Conservation (phyloP, 2,113 vertebrate species). For the Ictalurus furcatus region DNA sequence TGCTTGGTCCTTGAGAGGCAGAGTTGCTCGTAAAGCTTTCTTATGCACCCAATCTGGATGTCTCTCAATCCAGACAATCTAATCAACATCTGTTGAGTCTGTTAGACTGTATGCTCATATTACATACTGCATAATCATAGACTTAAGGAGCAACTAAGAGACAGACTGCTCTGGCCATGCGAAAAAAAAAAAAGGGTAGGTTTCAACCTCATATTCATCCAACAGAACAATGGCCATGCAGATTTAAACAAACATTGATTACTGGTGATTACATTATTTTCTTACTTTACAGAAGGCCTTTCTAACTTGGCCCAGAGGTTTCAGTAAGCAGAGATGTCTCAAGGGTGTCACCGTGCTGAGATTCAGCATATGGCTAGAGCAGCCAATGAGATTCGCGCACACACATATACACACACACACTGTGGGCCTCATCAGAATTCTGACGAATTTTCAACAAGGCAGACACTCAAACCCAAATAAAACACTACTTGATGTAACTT, state of each 20-base stretch:
- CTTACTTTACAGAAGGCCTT: constrained; percentile 8
- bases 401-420: background rate
- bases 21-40: constrained; percentile 17
- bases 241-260: background rate
- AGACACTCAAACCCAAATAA: constrained; percentile 15
- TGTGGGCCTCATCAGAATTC: constrained; percentile 33
- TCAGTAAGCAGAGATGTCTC: constrained; percentile 18
- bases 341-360: constrained; percentile 9
- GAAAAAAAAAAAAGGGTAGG: constrained; percentile 1
- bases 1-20: constrained; percentile 26
- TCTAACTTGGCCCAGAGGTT: constrained; percentile 9
- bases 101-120: constrained; percentile 15
- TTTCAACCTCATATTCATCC: constrained; percentile 15
- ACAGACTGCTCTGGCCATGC: constrained; percentile 30
- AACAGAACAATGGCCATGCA: constrained; percentile 11
- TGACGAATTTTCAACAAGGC: constrained; percentile 33
- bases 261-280: background rate
- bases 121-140: constrained; percentile 16
- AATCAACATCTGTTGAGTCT: constrained; percentile 5
- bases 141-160: constrained; percentile 9
- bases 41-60: constrained; percentile 13
- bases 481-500: background rate
- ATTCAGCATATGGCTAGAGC: constrained; percentile 13
- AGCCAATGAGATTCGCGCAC: constrained; percentile 15
- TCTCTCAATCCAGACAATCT: constrained; percentile 12